Conservation (phyloP, 2,888 invertebrate species). For the Tryphoninae sp. region DNA sequence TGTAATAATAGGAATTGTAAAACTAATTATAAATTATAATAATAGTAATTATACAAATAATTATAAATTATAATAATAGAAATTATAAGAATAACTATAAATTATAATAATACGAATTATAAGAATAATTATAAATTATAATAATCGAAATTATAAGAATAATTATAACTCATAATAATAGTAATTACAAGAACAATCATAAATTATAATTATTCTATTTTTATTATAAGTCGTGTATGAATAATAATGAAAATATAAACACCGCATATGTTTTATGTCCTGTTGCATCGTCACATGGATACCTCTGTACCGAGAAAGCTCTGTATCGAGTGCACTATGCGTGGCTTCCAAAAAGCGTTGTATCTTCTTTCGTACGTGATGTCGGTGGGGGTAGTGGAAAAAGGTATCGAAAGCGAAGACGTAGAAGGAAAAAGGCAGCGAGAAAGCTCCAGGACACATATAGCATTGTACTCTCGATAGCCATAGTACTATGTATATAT, state of each 20-base stretch:
- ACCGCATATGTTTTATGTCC: background rate
- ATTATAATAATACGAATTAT: too few relatives aligned
- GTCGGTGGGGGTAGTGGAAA: slow-evolving; percentile 60
- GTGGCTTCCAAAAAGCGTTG: slow-evolving; percentile 62
- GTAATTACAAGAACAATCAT: too few relatives aligned
- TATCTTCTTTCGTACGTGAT: slow-evolving; percentile 73
- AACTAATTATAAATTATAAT: too few relatives aligned
- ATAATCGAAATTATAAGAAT: too few relatives aligned
- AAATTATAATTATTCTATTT: too few relatives aligned
- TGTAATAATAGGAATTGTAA: too few relatives aligned
- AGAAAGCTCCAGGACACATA: too few relatives aligned
- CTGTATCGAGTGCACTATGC: slow-evolving; percentile 52
- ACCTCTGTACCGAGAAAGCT: background rate
- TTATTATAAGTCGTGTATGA: background rate
- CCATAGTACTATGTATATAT: background rate
- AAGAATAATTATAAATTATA: too few relatives aligned
- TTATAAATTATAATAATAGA: too few relatives aligned
- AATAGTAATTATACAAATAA: too few relatives aligned
- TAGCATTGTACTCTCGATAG: slow-evolving; percentile 27
- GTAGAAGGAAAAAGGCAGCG: slow-evolving; percentile 27
- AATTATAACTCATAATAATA: too few relatives aligned
- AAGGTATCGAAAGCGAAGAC: slow-evolving; percentile 42
- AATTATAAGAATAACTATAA: too few relatives aligned
- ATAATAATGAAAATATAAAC: background rate
- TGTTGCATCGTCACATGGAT: background rate